These are phyloP conservation scores for Pavo muticus DNA, from an alignment of 2,113 vertebrate species.

Conservation along the genomic window DNA sequence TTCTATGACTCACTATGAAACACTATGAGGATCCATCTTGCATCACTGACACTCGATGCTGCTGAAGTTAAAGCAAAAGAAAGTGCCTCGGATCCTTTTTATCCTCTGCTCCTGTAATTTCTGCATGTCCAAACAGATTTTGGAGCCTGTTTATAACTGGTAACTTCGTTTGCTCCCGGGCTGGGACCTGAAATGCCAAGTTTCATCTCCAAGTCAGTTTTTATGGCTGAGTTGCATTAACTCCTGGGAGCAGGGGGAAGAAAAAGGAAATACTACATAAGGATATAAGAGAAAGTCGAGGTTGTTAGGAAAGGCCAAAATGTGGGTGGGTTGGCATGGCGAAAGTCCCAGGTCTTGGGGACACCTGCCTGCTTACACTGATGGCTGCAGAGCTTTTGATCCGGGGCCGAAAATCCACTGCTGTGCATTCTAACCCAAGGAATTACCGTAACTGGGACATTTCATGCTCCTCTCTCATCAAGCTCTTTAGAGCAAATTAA, in stretches of 20 bases:
- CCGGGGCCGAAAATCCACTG: slow-evolving; percentile 22
- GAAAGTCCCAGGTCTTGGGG: no score
- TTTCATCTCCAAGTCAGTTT: slow-evolving; percentile 65
- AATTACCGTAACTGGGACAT: slow-evolving; percentile 57
- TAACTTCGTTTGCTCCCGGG: slow-evolving; percentile 71
- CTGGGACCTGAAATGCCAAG: slow-evolving; percentile 70
- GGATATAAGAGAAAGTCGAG: background rate
- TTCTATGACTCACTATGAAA: no score
- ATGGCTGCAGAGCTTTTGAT: background rate
- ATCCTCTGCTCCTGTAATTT: slow-evolving; percentile 69
- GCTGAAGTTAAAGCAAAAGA: slow-evolving; percentile 50
- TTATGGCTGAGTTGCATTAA: slow-evolving; percentile 30
- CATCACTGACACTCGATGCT: background rate
- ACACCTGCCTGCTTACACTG: background rate
- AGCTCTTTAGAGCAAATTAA: slow-evolving; percentile 72
- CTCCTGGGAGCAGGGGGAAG: background rate
- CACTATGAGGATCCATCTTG: background rate
- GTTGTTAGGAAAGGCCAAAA: background rate
- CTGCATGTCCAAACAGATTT: slow-evolving; percentile 72
- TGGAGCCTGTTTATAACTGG: slow-evolving; percentile 68
- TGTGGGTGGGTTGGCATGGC: no score
- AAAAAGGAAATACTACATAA: background rate
- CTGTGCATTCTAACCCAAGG: slow-evolving; percentile 3
- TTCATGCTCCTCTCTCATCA: slow-evolving; percentile 69
- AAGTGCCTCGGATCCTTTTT: slow-evolving; percentile 55